phyloP scores from a whole-genome alignment of 1,140 invertebrate genomes.

The Venturia canescens region DNA sequence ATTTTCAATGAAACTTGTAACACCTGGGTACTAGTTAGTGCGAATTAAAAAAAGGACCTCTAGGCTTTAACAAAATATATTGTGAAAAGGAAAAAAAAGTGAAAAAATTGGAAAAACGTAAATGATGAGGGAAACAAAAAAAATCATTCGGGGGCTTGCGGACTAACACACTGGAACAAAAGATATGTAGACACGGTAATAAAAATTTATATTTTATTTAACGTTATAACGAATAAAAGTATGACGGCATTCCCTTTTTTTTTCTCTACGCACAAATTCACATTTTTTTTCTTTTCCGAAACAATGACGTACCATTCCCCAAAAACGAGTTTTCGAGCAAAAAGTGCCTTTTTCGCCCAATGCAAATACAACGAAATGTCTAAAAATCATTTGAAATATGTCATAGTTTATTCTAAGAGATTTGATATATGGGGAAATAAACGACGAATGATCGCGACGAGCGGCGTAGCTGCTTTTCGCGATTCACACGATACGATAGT shows the following conservation, averaged over 20 bases:
- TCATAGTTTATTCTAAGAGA: too few relatives aligned
- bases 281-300: too few relatives aligned
- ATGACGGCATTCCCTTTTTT: too few relatives aligned
- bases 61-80: conserved; percentile 55
- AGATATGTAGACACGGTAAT: too few relatives aligned
- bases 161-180: too few relatives aligned
- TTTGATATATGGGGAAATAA: conserved; percentile 19
- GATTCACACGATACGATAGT: conserved; percentile 22
- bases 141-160: conserved; percentile 2
- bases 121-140: conserved; percentile 34
- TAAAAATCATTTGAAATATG: conserved; percentile 14
- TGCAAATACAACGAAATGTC: conserved; percentile 16
- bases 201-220: too few relatives aligned
- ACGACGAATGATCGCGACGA: conserved; percentile 5
- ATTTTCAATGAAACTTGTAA: conserved; percentile 62
- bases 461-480: not conserved
- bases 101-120: conserved; percentile 43
- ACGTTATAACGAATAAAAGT: too few relatives aligned
- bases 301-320: too few relatives aligned
- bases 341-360: too few relatives aligned
- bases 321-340: too few relatives aligned
- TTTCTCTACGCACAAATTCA: too few relatives aligned
- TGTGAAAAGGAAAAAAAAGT: conserved; percentile 26
- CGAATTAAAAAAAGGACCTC: conserved; percentile 48
- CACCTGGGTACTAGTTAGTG: conserved; percentile 66